Conservation (phyloP, 2,888 invertebrate species). For the Caenorhabditis imperialis region DNA sequence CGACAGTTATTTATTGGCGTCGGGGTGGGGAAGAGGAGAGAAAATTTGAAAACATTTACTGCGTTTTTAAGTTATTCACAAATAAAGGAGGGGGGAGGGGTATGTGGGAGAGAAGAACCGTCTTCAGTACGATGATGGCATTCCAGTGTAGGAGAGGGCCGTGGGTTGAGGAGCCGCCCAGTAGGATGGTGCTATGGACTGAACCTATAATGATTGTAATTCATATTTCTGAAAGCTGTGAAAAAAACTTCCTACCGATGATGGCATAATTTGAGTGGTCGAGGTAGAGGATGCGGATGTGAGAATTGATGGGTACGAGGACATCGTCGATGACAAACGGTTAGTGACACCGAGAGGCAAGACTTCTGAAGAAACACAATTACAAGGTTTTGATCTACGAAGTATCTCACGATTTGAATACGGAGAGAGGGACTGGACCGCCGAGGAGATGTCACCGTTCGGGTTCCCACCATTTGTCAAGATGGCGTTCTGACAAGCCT, state of each 20-base stretch:
- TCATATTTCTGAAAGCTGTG: too few species aligned
- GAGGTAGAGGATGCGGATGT: conserved; percentile 21
- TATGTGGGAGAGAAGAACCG: too few species aligned
- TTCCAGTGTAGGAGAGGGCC: conserved; percentile 43
- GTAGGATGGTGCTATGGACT: conserved; percentile 29
- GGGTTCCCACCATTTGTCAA: conserved; percentile 36
- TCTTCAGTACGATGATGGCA: conserved; percentile 51
- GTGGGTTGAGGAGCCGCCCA: conserved; percentile 42
- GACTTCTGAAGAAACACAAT: conserved; percentile 30
- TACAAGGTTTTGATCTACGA: too few species aligned
- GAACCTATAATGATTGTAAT: too few species aligned
- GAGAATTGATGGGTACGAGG: conserved; percentile 31
- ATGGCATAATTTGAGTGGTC: conserved; percentile 26
- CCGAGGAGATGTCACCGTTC: conserved; percentile 49
- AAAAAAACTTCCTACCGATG: conserved; percentile 19
- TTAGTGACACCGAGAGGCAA: conserved; percentile 34
- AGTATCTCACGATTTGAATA: conserved; percentile 48
- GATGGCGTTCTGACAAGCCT: conserved; percentile 70
- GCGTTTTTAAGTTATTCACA: neutral
- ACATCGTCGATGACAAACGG: conserved; percentile 18
- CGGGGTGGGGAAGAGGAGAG: too few species aligned
- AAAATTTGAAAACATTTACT: too few species aligned
- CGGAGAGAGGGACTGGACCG: conserved; percentile 55
- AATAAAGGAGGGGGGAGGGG: too few species aligned
- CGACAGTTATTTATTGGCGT: conserved; percentile 9